Evolutionary conservation across 2,797 vertebrate genomes (phyloP).

Genomic region (Eulemur coronatus): DNA sequence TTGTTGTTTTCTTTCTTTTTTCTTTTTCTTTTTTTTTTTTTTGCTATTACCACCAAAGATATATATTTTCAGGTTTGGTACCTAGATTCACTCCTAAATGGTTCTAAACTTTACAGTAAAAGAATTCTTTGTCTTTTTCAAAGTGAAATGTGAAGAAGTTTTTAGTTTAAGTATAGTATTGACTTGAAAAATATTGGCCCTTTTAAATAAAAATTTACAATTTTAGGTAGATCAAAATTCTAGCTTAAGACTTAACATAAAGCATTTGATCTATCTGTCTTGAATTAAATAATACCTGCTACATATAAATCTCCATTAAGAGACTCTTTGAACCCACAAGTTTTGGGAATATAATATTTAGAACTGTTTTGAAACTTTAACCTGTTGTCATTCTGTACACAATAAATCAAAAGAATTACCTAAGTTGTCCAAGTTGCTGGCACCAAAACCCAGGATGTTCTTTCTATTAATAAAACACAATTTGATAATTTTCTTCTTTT

Average conservation of each 20-base stretch:
- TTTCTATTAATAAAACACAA: not conserved
- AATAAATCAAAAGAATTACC: not conserved
- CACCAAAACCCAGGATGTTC: not conserved
- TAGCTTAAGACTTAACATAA: not conserved
- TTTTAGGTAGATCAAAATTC: not conserved
- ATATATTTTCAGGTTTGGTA: not conserved
- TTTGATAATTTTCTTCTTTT: not conserved
- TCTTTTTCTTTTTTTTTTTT: not conserved
- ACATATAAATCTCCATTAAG: not conserved
- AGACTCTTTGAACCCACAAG: not conserved
- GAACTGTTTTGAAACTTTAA: not conserved
- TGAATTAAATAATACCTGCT: not conserved
- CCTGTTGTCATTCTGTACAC: not conserved
- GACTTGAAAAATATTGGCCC: not conserved
- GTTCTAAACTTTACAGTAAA: conserved; percentile 57
- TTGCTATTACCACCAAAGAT: not conserved
- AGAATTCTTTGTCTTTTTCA: conserved; percentile 12
- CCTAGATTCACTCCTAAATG: conserved; percentile 24
- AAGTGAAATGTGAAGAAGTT: conserved; percentile 24
- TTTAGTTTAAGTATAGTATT: not conserved
- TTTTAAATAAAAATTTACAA: not conserved
- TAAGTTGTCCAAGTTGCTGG: not conserved
- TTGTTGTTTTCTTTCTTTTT: no score
- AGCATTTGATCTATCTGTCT: not conserved
- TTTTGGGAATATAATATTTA: not conserved